Evolutionary conservation across 2,888 invertebrate genomes (phyloP), one percentile per base, ranked within the genome.

Genomic region (Ganaspis brasiliensis): DNA sequence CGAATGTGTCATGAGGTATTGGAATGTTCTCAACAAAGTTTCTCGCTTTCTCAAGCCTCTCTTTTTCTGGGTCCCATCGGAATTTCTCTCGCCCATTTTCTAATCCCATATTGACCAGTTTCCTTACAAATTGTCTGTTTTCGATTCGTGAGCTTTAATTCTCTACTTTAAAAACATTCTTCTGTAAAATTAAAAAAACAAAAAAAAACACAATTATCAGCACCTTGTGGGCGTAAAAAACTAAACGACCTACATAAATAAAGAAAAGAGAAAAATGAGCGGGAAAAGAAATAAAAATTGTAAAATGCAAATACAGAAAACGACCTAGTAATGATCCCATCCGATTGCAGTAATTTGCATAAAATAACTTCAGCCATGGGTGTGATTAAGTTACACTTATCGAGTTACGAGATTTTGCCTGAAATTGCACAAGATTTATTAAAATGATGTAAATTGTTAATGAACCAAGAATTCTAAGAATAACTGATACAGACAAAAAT

Each of bases 11-110:
- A 45, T 16, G 67, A 67, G 24, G 24, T 67, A 67, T 67, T 83
- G 83, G 84, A 86, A 87, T 85, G 82, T 78, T 73, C 79, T 67
- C 77, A 81, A 81, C 77, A 78, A 80, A 67, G 74, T 79, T 83
- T 74, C 80, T 84, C 88, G 84, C 87, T 88, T 88, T 88, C 88
- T 88, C 88, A 79, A 80, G 63, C 78, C 78, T 84, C 82, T 84
- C 83, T 83, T 81, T 79, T 82, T 67, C 67, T 67, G 67, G 81
- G 74, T 78, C 79, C 72, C 77, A 81, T 74, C 75, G 81, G 81
- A 86, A 87, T 87, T 87, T 87, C 87, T 86, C 83, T 78, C 80
- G 77, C 78, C 77, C 81, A 83, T 83, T 82, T 84, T 82, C 84
- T 80, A 76, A 78, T 59, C 73, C 72, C 79, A 67, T 76, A 57